Conservation (phyloP, 2,797 vertebrate genomes). For the Eulemur albifrons region DNA sequence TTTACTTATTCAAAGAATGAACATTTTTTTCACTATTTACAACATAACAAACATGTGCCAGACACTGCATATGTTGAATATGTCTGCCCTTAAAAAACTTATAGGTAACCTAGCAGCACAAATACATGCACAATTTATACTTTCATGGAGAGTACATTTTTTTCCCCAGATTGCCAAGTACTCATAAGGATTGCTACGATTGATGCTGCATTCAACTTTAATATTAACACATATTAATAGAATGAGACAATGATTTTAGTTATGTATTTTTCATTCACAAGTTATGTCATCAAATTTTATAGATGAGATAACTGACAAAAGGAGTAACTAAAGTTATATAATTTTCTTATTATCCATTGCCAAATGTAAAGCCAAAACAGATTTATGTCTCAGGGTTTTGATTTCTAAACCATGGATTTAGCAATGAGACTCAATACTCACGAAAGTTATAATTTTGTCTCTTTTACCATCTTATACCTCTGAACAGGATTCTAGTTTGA, state of each 20-base stretch:
- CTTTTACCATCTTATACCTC: neutral
- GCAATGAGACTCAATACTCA: neutral
- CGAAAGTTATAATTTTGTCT: neutral
- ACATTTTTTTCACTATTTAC: neutral
- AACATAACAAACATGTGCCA: neutral
- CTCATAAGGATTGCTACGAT: neutral
- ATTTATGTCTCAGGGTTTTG: neutral
- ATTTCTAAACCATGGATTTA: neutral
- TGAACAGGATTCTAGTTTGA: neutral
- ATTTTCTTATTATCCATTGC: neutral
- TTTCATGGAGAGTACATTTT: neutral
- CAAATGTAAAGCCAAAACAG: neutral
- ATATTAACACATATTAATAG: neutral
- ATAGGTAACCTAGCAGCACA: neutral
- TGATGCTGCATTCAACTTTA: neutral
- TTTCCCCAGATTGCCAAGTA: neutral
- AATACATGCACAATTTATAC: neutral
- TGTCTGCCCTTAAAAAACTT: neutral
- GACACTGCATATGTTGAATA: neutral
- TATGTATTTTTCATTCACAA: neutral
- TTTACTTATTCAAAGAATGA: neutral
- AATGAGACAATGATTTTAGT: neutral
- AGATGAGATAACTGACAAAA: neutral
- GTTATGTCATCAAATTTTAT: neutral
- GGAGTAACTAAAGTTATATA: neutral